phyloP scores from a whole-genome alignment of 2,888 invertebrate genomes.

The Tipula unca region DNA sequence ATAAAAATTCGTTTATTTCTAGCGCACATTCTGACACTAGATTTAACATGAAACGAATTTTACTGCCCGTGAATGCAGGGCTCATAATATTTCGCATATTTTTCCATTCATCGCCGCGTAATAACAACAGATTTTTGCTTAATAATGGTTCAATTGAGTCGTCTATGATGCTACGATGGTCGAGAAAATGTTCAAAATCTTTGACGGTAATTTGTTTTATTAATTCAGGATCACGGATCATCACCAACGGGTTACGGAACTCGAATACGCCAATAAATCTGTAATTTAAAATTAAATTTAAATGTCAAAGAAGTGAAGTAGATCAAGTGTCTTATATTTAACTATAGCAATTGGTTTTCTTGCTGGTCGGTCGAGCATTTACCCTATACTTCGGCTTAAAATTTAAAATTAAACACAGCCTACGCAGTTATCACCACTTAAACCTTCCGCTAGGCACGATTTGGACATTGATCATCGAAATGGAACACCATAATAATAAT shows the following conservation, averaged over 20 bases:
- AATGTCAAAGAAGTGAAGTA: too few species aligned
- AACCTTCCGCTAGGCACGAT: too few species aligned
- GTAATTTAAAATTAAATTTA: too few species aligned
- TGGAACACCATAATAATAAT: too few species aligned
- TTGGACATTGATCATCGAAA: too few species aligned
- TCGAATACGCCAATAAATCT: constrained; percentile 47
- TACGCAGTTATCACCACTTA: too few species aligned
- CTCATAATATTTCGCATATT: not conserved
- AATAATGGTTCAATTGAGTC: constrained; percentile 28
- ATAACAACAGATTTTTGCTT: constrained; percentile 40
- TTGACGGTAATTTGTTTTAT: not conserved
- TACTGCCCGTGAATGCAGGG: not conserved
- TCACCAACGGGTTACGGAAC: not conserved
- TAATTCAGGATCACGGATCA: not conserved
- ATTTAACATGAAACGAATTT: constrained; percentile 23
- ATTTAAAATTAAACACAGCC: too few species aligned
- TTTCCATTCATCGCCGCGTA: constrained; percentile 39
- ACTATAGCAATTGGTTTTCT: too few species aligned
- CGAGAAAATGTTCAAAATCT: constrained; percentile 29
- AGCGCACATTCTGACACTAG: constrained; percentile 33
- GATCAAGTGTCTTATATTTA: too few species aligned
- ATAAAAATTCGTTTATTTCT: constrained; percentile 20
- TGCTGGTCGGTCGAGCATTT: too few species aligned
- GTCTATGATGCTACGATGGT: constrained; percentile 41
- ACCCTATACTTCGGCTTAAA: too few species aligned